Conservation (phyloP, 2,888 invertebrate genomes). For the Aleiodes alternator region DNA sequence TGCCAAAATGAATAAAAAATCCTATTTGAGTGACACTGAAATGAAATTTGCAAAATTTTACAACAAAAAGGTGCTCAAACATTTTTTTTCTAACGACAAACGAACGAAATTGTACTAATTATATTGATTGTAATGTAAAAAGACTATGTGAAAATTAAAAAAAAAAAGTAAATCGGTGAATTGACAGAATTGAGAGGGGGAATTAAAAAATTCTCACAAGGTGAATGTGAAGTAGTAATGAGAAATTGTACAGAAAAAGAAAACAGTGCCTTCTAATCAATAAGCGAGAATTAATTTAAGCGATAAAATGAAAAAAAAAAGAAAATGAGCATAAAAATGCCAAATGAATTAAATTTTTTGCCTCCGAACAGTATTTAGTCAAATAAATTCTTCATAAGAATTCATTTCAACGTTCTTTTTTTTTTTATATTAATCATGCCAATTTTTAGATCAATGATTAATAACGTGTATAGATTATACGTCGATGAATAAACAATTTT, state of each 20-base stretch:
- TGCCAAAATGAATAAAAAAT: constrained; percentile 40
- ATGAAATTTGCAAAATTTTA: constrained; percentile 37
- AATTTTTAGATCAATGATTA: constrained; percentile 5
- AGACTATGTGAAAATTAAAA: constrained; percentile 22
- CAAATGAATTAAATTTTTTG: constrained; percentile 34
- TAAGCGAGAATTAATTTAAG: constrained; percentile 57
- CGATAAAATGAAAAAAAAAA: constrained; percentile 29
- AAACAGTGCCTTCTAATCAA: constrained; percentile 61
- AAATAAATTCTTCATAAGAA: constrained; percentile 44
- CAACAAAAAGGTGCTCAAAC: constrained; percentile 38
- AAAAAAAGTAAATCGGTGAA: background rate
- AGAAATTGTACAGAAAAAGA: constrained; percentile 55
- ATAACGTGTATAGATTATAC: constrained; percentile 27
- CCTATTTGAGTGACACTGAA: constrained; percentile 25
- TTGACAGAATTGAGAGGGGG: constrained; percentile 4
- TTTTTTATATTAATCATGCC: constrained; percentile 28
- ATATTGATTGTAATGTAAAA: constrained; percentile 36
- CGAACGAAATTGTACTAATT: constrained; percentile 38
- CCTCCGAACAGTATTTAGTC: constrained; percentile 51
- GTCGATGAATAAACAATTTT: constrained; percentile 11
- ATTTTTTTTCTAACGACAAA: constrained; percentile 36
- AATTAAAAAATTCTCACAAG: constrained; percentile 13
- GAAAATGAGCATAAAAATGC: background rate
- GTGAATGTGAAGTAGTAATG: constrained; percentile 19
- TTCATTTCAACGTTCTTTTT: constrained; percentile 7